Base-by-base conservation (phyloP, 2,113 vertebrate genomes). In the Rhynchomys soricoides region DNA sequence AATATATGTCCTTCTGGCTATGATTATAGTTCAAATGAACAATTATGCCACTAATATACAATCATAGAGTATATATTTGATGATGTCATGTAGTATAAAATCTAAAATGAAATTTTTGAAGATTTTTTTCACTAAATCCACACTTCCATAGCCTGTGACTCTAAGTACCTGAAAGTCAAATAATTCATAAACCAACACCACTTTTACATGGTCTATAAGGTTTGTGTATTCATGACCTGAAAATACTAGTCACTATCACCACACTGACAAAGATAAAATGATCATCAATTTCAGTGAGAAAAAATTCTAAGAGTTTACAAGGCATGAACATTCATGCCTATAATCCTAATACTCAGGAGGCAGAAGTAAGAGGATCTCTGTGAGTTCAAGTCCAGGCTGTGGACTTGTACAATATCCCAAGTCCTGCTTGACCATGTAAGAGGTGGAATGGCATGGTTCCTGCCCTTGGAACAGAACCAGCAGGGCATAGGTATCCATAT, bases 21-120 rank as follows among this genome's bases (percentile, higher is more conserved):
- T 77, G 55, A n/a, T 70, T 55, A 50, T 71, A 77, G 81, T 40
- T 82, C 29, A 37, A 66, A 55, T 57, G 70, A 79, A 75, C 31
- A 95, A 77, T 24, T 81, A 19, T 13, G 79, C 24, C 31, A 97
- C 26, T 64, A 5, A 37, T 50, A 31, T 62, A 70, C 29, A 37
- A 88, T 93, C 70, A 88, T 26, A 64, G 26, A 31, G 79, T 22
- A 86, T 34, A 62, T 85, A 8, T 86, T 90, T 81, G 93, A 75
- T 26, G 4, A 16, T 89, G 79, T 77, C 3, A 45, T 55, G 45
- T 55, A 81, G 31, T n/a, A 86, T 13, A 86, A 96, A 66, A 82
- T 92, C 6, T 13, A 68, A 89, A 70, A 90, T 90, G 48, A 71
- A 83, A 64, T 86, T 90, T 57, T 74, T 10, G 22, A 94, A 90